Percentiles rank a stretch among this genome's conserved stretches.
Evolutionary conservation across 2,797 vertebrate genomes (phyloP).

Genomic region (Melanogrammus aeglefinus): DNA sequence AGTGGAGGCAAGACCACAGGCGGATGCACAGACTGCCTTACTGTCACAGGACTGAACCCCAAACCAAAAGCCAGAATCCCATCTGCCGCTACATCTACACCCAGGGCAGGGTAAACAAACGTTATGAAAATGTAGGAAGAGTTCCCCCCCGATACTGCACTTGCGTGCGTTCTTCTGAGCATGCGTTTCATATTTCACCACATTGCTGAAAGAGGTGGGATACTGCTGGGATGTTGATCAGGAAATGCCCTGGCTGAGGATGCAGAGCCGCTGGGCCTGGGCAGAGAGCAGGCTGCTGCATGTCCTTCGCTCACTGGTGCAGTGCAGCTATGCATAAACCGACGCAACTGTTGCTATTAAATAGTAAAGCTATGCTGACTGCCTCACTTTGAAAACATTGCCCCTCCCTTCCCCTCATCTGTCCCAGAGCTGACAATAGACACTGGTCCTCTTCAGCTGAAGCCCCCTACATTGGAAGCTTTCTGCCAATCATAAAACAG

Average conservation of each 20-base stretch:
- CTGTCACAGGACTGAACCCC: not conserved
- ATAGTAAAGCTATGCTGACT: constrained; percentile 1
- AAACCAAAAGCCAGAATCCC: not conserved
- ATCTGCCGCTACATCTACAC: not conserved
- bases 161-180: not conserved
- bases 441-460: not conserved
- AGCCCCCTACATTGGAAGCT: not conserved
- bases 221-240: not conserved
- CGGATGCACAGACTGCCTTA: not conserved
- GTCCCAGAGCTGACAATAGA: no score
- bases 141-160: not conserved
- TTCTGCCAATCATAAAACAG: not conserved
- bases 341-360: not conserved
- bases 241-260: not conserved
- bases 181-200: not conserved
- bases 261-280: not conserved
- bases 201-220: not conserved
- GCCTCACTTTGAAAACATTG: not conserved
- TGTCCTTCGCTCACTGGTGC: not conserved
- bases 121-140: not conserved
- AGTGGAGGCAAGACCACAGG: no score
- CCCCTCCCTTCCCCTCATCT: no score
- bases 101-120: not conserved
- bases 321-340: not conserved
- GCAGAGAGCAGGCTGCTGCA: not conserved